Evolutionary conservation across 1,140 invertebrate species (phyloP), one percentile per base, ranked within the genome.

Genomic region (Sminthurides bifidus): DNA sequence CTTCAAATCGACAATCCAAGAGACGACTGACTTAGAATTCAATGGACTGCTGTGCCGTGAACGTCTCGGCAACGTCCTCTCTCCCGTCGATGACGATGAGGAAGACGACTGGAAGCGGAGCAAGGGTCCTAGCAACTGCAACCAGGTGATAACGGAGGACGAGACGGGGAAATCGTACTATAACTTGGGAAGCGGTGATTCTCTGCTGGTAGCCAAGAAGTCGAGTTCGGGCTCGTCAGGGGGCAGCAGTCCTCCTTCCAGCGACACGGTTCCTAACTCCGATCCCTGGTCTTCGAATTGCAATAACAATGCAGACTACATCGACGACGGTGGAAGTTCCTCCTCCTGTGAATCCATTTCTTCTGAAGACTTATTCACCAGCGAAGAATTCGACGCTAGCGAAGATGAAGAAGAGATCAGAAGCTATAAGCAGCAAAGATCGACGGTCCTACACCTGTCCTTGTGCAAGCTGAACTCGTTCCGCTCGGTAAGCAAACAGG

Each of bases 161-260:
- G 86, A 89, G 69, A 90, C 90, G 68, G 87, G 87, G 60, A 91
- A 91, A 71, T 88, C 84, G 48, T 91, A 90, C 71, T 72, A 90
- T 65, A 86, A 90, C 71, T 74, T 91, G 54, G 87, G 87, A 54
- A 79, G 80, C 59, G 81, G 81, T 46, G 75, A 71, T 63, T 72
- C 71, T 53, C 71, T 71, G n/a, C 66, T 67, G 52, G 31, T 58
- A 43, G 61, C 60, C 53, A 65, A 56, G 46, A 58, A 61, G 50
- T 37, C 56, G 38, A 61, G 75, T 72, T 15, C 76, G 10, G n/a
- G 33, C n/a, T n/a, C 10, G 21, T 33, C 15, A 48, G 29, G 35
- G n/a, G 46, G n/a, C 15, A 53, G 51, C 17, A 45, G 40, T 41
- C 23, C 24, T 14, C 24, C 40, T 6, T 26, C 14, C 33, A 33